phyloP scores from a whole-genome alignment of 2,797 vertebrate genomes.

The Semotilus atromaculatus region DNA sequence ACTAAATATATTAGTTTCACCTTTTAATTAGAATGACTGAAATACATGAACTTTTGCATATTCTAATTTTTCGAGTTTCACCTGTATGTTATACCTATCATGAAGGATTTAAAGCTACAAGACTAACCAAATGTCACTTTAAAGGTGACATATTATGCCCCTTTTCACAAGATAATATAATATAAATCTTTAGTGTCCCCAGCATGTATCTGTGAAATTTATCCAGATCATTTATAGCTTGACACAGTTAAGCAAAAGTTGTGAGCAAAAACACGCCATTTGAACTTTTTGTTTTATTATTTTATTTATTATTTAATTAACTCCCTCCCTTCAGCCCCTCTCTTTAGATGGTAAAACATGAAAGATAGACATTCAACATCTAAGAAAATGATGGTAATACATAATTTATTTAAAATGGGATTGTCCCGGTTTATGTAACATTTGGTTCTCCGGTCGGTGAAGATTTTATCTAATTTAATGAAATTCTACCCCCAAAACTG shows the following conservation, averaged over 20 bases:
- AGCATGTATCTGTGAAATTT: too few species aligned
- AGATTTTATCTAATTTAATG: slow-evolving; percentile 32
- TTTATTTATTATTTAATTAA: neutral
- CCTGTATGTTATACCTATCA: slow-evolving; percentile 20
- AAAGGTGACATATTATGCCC: too few species aligned
- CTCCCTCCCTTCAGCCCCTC: neutral
- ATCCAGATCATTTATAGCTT: too few species aligned
- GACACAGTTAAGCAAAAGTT: too few species aligned
- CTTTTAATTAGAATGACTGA: too few species aligned
- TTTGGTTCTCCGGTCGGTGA: neutral
- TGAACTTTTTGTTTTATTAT: neutral
- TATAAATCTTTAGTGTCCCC: too few species aligned
- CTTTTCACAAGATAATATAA: too few species aligned
- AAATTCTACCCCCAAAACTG: slow-evolving; percentile 32
- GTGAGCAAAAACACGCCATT: too few species aligned
- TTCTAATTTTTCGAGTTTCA: too few species aligned
- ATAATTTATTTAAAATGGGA: slow-evolving; percentile 2
- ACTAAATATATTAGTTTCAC: too few species aligned
- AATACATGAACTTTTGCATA: too few species aligned
- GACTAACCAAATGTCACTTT: neutral
- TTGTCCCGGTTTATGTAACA: neutral
- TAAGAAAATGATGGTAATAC: neutral
- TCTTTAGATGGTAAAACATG: neutral
- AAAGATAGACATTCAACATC: neutral
- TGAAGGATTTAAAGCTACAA: neutral